These are phyloP conservation scores for Callinectes sapidus DNA, from an alignment of 2,888 invertebrate species.

Conservation along the genomic window DNA sequence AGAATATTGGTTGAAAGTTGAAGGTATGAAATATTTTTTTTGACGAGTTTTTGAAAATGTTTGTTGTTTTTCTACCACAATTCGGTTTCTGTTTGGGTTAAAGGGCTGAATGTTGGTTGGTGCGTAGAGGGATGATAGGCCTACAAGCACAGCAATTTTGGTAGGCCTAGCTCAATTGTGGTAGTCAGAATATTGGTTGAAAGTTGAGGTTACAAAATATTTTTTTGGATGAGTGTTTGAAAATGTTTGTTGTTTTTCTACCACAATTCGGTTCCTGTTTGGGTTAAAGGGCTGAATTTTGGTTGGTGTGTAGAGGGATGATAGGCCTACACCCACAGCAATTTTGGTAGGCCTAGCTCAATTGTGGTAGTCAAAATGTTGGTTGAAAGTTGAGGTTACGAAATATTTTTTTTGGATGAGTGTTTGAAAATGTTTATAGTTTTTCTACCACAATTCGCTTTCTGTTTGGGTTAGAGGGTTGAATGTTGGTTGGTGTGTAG, in stretches of 20 bases:
- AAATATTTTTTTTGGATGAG: neutral
- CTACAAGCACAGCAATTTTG: neutral
- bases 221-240: neutral
- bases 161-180: too few species aligned
- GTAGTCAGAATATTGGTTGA: too few species aligned
- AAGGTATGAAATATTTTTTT: neutral
- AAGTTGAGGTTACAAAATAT: neutral
- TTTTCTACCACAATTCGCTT: conserved; percentile 76
- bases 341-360: neutral
- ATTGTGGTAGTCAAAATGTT: neutral
- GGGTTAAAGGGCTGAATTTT: neutral
- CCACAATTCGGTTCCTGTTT: too few species aligned
- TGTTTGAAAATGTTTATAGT: conserved; percentile 77
- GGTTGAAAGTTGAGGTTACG: neutral
- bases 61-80: neutral
- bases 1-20: neutral
- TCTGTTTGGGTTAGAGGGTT: neutral
- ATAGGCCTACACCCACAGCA: neutral
- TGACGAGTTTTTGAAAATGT: too few species aligned
- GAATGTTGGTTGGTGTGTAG: neutral
- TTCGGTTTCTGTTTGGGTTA: neutral
- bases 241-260: neutral
- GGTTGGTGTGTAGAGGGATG: neutral
- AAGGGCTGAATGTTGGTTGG: neutral
- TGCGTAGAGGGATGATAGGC: neutral